phyloP scores from a whole-genome alignment of 2,888 invertebrate genomes.

The Drosophila robusta region DNA sequence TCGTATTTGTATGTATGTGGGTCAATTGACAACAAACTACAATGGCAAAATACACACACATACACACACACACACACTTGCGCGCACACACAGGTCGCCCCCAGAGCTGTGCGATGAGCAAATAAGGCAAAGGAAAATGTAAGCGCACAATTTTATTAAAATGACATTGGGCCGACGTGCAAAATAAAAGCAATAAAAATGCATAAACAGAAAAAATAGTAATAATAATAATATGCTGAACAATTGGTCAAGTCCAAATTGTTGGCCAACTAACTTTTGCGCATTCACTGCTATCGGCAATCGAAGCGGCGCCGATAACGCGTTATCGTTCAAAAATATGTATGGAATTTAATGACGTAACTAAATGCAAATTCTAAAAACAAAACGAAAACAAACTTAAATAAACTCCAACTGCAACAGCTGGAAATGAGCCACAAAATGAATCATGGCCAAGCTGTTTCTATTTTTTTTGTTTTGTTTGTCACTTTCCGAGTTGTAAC shows the following conservation, averaged over 20 bases:
- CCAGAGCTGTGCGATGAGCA: conserved; percentile 50
- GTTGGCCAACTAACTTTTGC: conserved; percentile 29
- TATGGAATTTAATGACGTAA: conserved; percentile 77
- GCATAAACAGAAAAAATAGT: conserved; percentile 6
- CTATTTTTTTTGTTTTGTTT: not conserved
- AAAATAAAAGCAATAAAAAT: conserved; percentile 41
- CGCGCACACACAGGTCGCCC: conserved; percentile 26
- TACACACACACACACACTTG: conserved; percentile 23
- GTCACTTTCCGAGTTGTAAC: not conserved
- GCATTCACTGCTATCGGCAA: conserved; percentile 22
- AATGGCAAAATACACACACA: conserved; percentile 38
- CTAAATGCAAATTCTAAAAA: conserved; percentile 37
- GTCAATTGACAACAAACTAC: conserved; percentile 79
- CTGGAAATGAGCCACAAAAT: conserved; percentile 14
- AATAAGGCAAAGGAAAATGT: conserved; percentile 74
- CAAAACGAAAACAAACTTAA: conserved; percentile 5
- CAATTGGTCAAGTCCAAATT: conserved; percentile 27
- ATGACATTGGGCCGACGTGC: conserved; percentile 68
- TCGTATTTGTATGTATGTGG: conserved; percentile 65
- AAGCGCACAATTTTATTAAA: conserved; percentile 72
- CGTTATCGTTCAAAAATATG: conserved; percentile 64
- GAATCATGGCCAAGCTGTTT: conserved; percentile 11
- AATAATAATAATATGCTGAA: conserved; percentile 7
- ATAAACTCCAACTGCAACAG: conserved; percentile 4
- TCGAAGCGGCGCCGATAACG: conserved; percentile 45